These are phyloP conservation scores for Mus spretus DNA, from an alignment of 2,797 vertebrate species.

Conservation along the genomic window DNA sequence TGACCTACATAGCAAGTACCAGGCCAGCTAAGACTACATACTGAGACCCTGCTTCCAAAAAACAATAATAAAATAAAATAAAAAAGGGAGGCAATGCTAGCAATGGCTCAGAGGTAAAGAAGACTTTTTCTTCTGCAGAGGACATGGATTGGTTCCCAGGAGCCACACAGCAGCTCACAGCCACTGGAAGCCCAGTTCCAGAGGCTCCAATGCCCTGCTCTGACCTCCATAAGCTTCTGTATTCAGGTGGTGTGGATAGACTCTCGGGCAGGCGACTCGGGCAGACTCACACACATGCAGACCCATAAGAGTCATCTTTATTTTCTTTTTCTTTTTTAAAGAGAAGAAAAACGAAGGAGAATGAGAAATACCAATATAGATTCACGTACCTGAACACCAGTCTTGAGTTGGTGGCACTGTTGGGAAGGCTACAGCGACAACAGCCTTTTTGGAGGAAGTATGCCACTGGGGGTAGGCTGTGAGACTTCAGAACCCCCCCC, in stretches of 20 bases:
- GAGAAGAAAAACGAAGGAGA: not conserved
- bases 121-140: not conserved
- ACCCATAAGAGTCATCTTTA: not conserved
- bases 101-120: not conserved
- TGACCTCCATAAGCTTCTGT: not conserved
- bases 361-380: not conserved
- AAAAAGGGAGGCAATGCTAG: not conserved
- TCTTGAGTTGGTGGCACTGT: not conserved
- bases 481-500: not conserved
- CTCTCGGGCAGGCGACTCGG: not conserved
- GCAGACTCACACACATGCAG: not conserved
- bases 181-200: not conserved
- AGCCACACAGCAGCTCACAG: not conserved
- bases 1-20: not conserved
- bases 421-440: not conserved
- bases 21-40: not conserved
- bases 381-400: not conserved
- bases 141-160: not conserved
- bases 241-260: too few relatives aligned
- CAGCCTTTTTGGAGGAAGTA: not conserved
- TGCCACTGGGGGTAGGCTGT: too few relatives aligned
- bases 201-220: not conserved
- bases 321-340: not conserved
- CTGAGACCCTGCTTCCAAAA: not conserved
- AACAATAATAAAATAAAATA: too few relatives aligned